Evolutionary conservation across 2,888 invertebrate species (phyloP), one percentile per base, ranked within the genome.

Genomic region (Drosophila gaucha): DNA sequence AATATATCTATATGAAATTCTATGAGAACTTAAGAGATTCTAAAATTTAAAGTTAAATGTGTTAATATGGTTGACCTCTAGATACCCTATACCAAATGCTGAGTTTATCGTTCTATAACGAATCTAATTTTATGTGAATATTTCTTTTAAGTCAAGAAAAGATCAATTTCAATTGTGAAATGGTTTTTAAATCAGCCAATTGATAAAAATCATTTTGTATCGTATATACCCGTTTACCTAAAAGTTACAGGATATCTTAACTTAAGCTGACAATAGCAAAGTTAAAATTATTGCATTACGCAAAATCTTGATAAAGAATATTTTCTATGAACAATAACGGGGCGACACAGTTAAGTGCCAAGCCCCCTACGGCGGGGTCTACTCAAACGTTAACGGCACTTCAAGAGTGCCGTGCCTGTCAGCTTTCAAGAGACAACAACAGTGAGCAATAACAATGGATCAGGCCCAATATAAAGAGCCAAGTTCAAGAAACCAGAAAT

Each of bases 261-360:
- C 1, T 3, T 33, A 41, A 62, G 33, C 38, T n/a, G 12, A 26
- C 31, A 60, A 39, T 33, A 31, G 16, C 36, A 49, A 43, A 58
- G 30, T 46, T 46, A 14, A 75, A 67, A 71, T 78, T 56, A 71
- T 74, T 71, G 58, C 58, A 67, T 57, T 65, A 75, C 62, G 64
- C 64, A 67, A 74, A 74, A 79, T 78, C 75, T 75, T 43, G 79
- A 77, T 77, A 75, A 58, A 67, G 56, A 74, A 78, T 66, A 63
- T 51, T 58, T 62, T 57, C 50, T 55, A 41, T 59, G 64, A 79
- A 65, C 63, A 69, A 41, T 52, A 46, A 46, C 16, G 44, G 39
- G 39, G 62, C 65, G 63, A 66, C 67, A 74, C 66, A 67, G 63
- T 70, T 71, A 30, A 52, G 43, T 36, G 57, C 35, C 31, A 55